Base-by-base conservation (phyloP, 2,797 vertebrate genomes). In the Sitta carolinensis region DNA sequence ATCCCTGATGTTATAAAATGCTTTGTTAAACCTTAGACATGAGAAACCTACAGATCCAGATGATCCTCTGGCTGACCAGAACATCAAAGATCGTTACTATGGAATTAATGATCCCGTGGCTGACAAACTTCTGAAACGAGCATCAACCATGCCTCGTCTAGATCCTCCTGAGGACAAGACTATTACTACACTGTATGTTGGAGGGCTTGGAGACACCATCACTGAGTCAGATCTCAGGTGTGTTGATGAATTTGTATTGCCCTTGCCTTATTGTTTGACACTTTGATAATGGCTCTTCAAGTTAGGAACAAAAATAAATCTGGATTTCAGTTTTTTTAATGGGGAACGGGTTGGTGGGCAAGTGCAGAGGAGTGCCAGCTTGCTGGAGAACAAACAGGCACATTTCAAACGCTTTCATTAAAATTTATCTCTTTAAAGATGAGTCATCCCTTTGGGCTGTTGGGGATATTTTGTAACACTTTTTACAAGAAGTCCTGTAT, bases 1-100 rank as follows among this genome's bases (percentile, higher is more conserved):
- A 38, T 40, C 42, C 9, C 36, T 62, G 27, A 4, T 45, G 15
- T 74, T 54, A 25, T 2, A 34, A 83, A 83, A 67, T 45, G 5
- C 48, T 95, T 63, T 90, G 47, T 88, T 67, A 79, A 84, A 90
- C 82, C 47, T 42, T 62, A 99, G 99, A 55, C 99, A 99, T 1
- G 99, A 99, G 97, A 99, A 99, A 82, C 99, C 99, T 74, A 99
- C 99, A 30, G 99, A 99, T 96, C 99, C 99, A 8, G 99, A 99
- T 3, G 99, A 99, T 79, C 99, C 99, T 7, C 98, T 99, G 76
- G 99, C 99, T 22, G 99, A 99, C 97, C 99, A 99, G 97, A 99
- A 99, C 96, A 99, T 99, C 69, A 99, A 99, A 95, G 99, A 99
- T 94, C 98, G 99, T 92, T 99, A 99, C 90, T 99, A 99, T 14